phyloP scores from a whole-genome alignment of 2,113 vertebrate genomes.

The Cyanoliseus patagonus region DNA sequence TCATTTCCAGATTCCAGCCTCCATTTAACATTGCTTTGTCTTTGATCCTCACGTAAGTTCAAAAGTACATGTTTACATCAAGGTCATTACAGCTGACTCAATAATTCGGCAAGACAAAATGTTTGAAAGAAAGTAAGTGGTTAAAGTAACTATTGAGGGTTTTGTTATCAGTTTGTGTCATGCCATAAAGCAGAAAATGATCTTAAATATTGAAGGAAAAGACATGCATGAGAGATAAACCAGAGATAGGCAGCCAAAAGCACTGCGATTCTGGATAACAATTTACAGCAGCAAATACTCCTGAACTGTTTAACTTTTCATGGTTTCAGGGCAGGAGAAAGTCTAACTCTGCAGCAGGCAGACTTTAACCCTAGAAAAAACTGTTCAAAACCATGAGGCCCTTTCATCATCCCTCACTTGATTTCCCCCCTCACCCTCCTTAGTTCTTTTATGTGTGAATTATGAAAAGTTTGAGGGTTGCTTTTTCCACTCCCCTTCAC shows the following conservation, averaged over 20 bases:
- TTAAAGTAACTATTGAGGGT: not conserved
- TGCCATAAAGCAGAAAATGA: conserved; percentile 43
- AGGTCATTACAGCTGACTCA: conserved; percentile 35
- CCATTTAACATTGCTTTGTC: not conserved
- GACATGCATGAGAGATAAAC: conserved; percentile 1
- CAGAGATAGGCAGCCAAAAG: not conserved
- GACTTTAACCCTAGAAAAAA: conserved; percentile 8
- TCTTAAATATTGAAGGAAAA: conserved; percentile 12
- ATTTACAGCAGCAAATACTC: conserved; percentile 49
- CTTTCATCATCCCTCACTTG: not conserved
- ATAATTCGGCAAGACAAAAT: conserved; percentile 4
- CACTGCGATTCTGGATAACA: conserved; percentile 7
- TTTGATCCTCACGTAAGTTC: conserved; percentile 24
- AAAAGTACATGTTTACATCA: conserved; percentile 52
- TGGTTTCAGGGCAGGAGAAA: conserved; percentile 49
- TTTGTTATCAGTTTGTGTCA: conserved; percentile 26
- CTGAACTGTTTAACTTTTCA: conserved; percentile 54
- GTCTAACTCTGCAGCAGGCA: conserved; percentile 7
- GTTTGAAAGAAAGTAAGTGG: conserved; percentile 51
- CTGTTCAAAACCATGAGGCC: not conserved
- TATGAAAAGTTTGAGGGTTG: not conserved
- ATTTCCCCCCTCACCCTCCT: not conserved
- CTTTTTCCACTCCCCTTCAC: not conserved
- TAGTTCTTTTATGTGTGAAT: not conserved
- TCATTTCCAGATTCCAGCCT: conserved; percentile 18